Evolutionary conservation across 2,797 vertebrate species (phyloP).

Genomic region (Cossypha polioptera): DNA sequence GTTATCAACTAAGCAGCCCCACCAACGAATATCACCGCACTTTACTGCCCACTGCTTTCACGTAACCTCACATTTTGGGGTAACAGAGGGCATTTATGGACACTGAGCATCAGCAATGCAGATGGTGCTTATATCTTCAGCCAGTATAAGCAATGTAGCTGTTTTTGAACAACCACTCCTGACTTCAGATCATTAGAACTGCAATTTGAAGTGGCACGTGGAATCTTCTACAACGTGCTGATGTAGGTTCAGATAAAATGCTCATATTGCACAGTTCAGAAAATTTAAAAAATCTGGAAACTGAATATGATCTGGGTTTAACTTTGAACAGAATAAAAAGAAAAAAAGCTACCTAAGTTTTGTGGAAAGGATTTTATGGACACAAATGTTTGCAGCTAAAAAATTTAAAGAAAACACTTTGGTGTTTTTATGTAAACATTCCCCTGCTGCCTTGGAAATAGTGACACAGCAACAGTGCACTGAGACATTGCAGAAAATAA

Average conservation of each 20-base stretch:
- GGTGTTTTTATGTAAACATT: neutral
- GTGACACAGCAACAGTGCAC: neutral
- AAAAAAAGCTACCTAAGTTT: neutral
- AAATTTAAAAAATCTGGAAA: neutral
- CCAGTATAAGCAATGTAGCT: neutral
- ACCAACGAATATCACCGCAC: neutral
- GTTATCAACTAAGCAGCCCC: neutral
- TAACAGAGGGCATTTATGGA: neutral
- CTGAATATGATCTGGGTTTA: neutral
- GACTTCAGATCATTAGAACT: neutral
- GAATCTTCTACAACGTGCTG: neutral
- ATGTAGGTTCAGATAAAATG: neutral
- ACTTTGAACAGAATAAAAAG: neutral
- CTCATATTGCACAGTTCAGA: neutral
- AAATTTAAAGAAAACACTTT: neutral
- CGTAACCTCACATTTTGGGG: neutral
- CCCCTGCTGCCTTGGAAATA: slow-evolving; percentile 9
- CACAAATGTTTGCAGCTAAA: neutral
- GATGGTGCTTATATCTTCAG: neutral
- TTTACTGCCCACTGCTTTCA: neutral
- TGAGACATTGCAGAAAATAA: neutral
- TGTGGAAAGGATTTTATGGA: neutral
- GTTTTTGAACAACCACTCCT: neutral
- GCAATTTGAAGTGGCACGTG: neutral
- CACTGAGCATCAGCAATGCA: neutral